A percentile compares a stretch with the other conserved stretches of the same genome.
Conservation (phyloP, 2,113 vertebrate genomes). For the Takifugu bimaculatus region DNA sequence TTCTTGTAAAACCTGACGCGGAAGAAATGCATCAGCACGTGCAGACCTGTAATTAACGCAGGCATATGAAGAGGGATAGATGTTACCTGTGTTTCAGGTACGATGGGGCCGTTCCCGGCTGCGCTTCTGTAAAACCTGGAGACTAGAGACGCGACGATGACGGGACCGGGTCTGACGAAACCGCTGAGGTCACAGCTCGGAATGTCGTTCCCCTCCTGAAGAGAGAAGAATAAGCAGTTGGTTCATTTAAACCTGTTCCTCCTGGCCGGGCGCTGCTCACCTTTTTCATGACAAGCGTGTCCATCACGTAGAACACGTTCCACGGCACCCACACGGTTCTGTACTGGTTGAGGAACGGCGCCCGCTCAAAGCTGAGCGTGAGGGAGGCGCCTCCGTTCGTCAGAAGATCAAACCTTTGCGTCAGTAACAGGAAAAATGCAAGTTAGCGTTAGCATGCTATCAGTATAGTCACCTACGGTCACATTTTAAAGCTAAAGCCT, state of each 20-base stretch:
- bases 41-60: not conserved
- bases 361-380: constrained; percentile 89
- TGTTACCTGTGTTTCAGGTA: constrained; percentile 95
- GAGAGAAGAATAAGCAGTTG: not conserved
- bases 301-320: constrained; percentile 98
- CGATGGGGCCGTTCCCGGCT: constrained; percentile 88
- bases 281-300: constrained; percentile 96
- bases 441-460: too few relatives aligned
- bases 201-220: constrained; percentile 92
- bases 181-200: constrained; percentile 96
- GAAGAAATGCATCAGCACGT: not conserved
- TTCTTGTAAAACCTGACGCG: constrained; percentile 89
- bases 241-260: not conserved
- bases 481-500: too few relatives aligned
- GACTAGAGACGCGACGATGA: constrained; percentile 90
- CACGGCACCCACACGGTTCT: constrained; percentile 96
- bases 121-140: constrained; percentile 90
- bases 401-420: constrained; percentile 89
- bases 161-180: constrained; percentile 88
- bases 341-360: constrained; percentile 92
- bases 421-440: not conserved
- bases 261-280: constrained; percentile 19
- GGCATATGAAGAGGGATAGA: too few relatives aligned
- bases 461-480: too few relatives aligned
- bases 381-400: constrained; percentile 93